phyloP scores from a whole-genome alignment of 2,113 vertebrate species.

The Epinephelus moara region DNA sequence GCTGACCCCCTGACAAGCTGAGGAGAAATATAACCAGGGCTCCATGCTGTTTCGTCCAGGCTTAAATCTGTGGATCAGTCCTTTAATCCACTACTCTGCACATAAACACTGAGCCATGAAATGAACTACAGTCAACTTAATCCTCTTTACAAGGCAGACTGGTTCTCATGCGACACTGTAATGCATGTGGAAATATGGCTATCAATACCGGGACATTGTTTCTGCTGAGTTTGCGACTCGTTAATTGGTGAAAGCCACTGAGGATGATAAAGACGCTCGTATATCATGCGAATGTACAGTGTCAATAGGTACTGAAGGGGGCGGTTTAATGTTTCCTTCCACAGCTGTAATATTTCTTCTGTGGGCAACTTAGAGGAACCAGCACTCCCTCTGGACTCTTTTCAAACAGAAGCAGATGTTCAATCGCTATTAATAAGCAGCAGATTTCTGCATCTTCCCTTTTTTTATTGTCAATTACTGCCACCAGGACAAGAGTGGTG shows the following conservation, averaged over 20 bases:
- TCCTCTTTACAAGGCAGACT: conserved; percentile 68
- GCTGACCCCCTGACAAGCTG: conserved; percentile 45
- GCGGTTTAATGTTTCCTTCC: conserved; percentile 61
- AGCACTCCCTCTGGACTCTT: conserved; percentile 64
- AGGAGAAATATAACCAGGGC: conserved; percentile 43
- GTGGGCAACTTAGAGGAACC: conserved; percentile 57
- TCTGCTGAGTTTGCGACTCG: conserved; percentile 68
- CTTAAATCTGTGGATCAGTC: conserved; percentile 65
- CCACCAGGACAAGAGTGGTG: conserved; percentile 9
- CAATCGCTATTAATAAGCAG: conserved; percentile 65
- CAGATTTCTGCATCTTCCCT: conserved; percentile 43
- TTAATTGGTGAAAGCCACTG: conserved; percentile 74
- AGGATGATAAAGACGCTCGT: conserved; percentile 65
- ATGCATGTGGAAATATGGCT: conserved; percentile 46
- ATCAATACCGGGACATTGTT: conserved; percentile 67
- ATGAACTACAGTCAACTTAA: conserved; percentile 72
- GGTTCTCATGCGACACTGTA: conserved; percentile 27
- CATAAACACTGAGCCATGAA: conserved; percentile 74
- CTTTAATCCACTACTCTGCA: conserved; percentile 68
- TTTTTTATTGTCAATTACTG: conserved; percentile 50
- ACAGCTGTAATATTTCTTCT: conserved; percentile 68
- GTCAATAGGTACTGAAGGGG: conserved; percentile 54
- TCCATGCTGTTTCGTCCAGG: conserved; percentile 46
- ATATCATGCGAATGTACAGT: conserved; percentile 59
- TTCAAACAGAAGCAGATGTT: conserved; percentile 77